Evolutionary conservation across 2,888 invertebrate genomes (phyloP).

Genomic region (Lasioglossum leucozonium): DNA sequence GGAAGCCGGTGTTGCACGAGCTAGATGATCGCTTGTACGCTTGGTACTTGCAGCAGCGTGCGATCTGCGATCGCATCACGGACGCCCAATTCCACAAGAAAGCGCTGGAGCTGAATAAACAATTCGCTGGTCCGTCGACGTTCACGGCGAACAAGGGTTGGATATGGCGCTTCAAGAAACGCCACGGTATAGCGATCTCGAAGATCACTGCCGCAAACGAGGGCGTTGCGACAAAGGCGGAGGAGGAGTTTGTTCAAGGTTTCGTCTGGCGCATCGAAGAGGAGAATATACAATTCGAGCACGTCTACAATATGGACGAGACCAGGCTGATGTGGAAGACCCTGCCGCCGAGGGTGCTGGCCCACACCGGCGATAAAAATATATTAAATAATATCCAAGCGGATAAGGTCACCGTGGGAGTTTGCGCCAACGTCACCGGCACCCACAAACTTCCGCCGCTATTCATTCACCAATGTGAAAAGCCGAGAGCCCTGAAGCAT

Average conservation of each 20-base stretch:
- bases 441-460: slow-evolving; percentile 1
- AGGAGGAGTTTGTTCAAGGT: background rate
- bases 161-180: slow-evolving; percentile 16
- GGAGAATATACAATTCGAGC: slow-evolving; percentile 1
- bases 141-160: slow-evolving; percentile 5
- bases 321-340: slow-evolving; percentile 10
- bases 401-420: slow-evolving; percentile 2
- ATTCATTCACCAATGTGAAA: background rate
- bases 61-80: background rate
- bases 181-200: slow-evolving; percentile 6
- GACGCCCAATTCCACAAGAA: slow-evolving; percentile 9
- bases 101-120: slow-evolving; percentile 5
- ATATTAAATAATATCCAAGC: background rate
- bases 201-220: background rate
- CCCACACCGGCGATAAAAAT: background rate
- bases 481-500: background rate
- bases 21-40: slow-evolving; percentile 13
- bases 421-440: slow-evolving; percentile 1
- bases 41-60: slow-evolving; percentile 2
- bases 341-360: background rate
- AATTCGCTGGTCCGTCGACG: slow-evolving; percentile 15
- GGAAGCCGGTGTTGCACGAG: background rate
- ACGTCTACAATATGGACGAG: slow-evolving; percentile 15
- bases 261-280: background rate
- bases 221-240: background rate